phyloP scores from a whole-genome alignment of 2,888 invertebrate genomes.

The Folsomia manolachei region DNA sequence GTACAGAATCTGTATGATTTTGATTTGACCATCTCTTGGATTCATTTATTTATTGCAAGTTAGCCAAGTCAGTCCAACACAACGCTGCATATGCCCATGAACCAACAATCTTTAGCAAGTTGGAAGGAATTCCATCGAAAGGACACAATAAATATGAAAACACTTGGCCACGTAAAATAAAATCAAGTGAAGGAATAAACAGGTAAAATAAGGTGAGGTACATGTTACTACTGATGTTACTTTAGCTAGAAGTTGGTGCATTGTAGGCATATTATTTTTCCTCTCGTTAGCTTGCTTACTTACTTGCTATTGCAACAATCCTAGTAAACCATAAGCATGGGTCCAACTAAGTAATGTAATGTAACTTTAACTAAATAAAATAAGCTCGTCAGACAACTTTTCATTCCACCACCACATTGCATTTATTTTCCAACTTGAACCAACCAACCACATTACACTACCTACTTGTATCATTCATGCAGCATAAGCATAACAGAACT shows the following conservation, averaged over 20 bases:
- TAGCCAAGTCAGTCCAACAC: not conserved
- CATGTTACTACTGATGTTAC: not conserved
- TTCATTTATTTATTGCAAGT: not conserved
- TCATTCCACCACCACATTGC: not conserved
- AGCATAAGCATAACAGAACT: too few species aligned
- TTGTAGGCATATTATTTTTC: not conserved
- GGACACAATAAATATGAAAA: not conserved
- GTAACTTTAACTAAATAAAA: slow-evolving; percentile 6
- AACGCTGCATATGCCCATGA: not conserved
- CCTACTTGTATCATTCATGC: too few species aligned
- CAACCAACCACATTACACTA: not conserved
- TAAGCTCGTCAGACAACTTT: slow-evolving; percentile 10
- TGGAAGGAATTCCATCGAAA: not conserved
- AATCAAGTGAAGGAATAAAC: not conserved
- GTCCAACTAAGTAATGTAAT: not conserved
- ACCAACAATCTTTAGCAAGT: too few species aligned
- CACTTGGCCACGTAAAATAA: not conserved
- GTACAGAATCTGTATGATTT: not conserved
- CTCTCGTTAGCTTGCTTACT: not conserved
- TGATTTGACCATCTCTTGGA: not conserved
- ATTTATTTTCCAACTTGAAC: too few species aligned
- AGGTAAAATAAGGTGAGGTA: not conserved
- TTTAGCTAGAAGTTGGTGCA: not conserved
- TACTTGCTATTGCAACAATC: not conserved
- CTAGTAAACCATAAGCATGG: too few species aligned